Conservation (phyloP, 2,797 vertebrate species). For the Schizopygopsis pylzovi region DNA sequence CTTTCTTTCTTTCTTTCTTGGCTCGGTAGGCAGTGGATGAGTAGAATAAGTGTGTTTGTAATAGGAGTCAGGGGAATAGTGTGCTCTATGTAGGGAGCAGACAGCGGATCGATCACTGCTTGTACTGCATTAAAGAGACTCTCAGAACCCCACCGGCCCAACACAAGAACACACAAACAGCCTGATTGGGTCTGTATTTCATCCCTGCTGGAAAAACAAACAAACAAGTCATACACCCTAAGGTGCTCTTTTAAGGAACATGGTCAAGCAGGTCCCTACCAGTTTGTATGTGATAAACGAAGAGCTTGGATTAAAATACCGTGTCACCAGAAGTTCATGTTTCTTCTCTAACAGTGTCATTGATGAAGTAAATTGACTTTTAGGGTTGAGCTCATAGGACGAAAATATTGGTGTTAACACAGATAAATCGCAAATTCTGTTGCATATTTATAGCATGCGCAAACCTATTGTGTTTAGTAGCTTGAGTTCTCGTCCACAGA, state of each 20-base stretch:
- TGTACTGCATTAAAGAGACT: constrained; percentile 68
- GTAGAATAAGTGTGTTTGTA: constrained; percentile 67
- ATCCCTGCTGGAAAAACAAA: constrained; percentile 4
- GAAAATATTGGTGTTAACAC: not conserved
- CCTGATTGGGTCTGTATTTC: constrained; percentile 29
- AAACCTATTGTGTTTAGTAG: constrained; percentile 20
- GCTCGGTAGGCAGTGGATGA: constrained; percentile 54
- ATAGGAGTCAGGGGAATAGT: constrained; percentile 61
- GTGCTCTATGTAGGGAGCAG: constrained; percentile 58
- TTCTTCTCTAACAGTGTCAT: not conserved
- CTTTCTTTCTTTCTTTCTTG: constrained; percentile 15
- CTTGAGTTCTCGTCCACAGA: constrained; percentile 18
- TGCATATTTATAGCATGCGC: constrained; percentile 3
- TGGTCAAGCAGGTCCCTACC: not conserved
- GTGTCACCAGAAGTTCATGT: not conserved
- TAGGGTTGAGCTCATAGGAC: not conserved
- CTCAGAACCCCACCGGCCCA: constrained; percentile 48
- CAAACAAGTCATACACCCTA: not conserved
- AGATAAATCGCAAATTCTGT: not conserved
- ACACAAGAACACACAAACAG: constrained; percentile 17
- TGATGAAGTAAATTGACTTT: constrained; percentile 2
- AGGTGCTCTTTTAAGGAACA: not conserved
- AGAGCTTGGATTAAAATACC: constrained; percentile 10
- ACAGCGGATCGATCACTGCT: constrained; percentile 67
- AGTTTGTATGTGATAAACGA: not conserved